Conservation (phyloP, 1,140 invertebrate genomes). For the Anthonomus grandis region DNA sequence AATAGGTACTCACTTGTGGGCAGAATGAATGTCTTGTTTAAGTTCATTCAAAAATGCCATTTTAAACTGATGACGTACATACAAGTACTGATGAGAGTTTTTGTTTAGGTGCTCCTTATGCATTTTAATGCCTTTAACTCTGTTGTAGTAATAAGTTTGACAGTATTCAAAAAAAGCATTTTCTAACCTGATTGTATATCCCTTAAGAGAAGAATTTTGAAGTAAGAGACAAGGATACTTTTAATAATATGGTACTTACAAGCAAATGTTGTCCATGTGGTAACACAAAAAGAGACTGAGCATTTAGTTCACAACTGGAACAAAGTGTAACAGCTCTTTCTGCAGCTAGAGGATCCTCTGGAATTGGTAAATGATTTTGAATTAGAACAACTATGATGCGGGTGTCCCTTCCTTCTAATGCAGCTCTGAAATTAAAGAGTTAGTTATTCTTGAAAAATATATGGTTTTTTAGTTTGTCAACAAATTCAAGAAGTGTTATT, state of each 20-base stretch:
- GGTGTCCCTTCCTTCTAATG: slow-evolving; percentile 77
- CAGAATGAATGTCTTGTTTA: slow-evolving; percentile 82
- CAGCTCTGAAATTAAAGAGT: slow-evolving; percentile 34
- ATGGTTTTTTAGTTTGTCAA: no score
- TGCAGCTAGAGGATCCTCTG: slow-evolving; percentile 81
- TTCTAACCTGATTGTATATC: slow-evolving; percentile 74
- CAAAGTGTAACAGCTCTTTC: slow-evolving; percentile 88
- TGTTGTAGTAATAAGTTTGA: slow-evolving; percentile 87
- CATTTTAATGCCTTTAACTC: slow-evolving; percentile 81
- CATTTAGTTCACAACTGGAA: slow-evolving; percentile 84
- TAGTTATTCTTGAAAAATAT: no score
- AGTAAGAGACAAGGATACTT: background rate
- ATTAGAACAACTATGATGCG: slow-evolving; percentile 85
- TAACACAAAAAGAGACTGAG: slow-evolving; percentile 86
- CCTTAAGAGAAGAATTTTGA: slow-evolving; percentile 49
- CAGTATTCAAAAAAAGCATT: slow-evolving; percentile 90
- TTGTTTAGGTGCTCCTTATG: slow-evolving; percentile 91
- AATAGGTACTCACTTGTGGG: slow-evolving; percentile 78
- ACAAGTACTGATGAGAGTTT: slow-evolving; percentile 85
- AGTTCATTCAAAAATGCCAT: slow-evolving; percentile 95
- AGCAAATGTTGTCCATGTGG: slow-evolving; percentile 83
- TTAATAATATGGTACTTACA: slow-evolving; percentile 5
- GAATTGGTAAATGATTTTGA: slow-evolving; percentile 72
- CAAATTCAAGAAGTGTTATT: background rate
- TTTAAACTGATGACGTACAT: slow-evolving; percentile 96